phyloP scores from a whole-genome alignment of 2,888 invertebrate genomes.

The Palloptera scutellata region DNA sequence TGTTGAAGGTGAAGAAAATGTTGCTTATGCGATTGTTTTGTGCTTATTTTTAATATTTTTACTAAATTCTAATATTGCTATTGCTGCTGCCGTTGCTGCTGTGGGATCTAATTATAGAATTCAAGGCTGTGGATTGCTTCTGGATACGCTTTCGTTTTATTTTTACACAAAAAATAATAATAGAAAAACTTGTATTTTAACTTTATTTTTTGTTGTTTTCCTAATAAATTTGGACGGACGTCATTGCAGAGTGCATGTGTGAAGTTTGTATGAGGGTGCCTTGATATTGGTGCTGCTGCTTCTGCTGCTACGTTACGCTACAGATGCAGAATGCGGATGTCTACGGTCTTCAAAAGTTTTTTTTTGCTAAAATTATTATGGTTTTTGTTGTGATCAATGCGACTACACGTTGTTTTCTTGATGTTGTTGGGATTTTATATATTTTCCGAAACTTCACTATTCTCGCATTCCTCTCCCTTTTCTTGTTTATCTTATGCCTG shows the following conservation, averaged over 20 bases:
- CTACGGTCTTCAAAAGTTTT: conserved; percentile 26
- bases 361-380: conserved; percentile 9
- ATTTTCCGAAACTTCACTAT: not conserved
- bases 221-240: conserved; percentile 19
- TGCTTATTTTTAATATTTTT: conserved; percentile 34
- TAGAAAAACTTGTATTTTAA: conserved; percentile 24
- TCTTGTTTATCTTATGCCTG: not conserved
- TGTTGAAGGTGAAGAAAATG: no score
- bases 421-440: not conserved
- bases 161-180: no score
- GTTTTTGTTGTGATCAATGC: not conserved
- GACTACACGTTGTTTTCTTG: not conserved
- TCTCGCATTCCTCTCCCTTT: not conserved
- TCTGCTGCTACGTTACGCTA: not conserved
- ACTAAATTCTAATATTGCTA: not conserved
- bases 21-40: conserved; percentile 8
- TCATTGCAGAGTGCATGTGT: conserved; percentile 3
- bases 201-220: not conserved
- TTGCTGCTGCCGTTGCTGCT: not conserved
- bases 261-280: not conserved
- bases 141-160: conserved; percentile 43
- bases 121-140: conserved; percentile 27
- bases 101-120: not conserved
- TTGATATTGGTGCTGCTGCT: conserved; percentile 2
- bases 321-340: not conserved